Percentiles rank a stretch among this genome's conserved stretches.
Evolutionary conservation across 1,140 invertebrate species (phyloP).

Genomic region (Drosophila virilis): DNA sequence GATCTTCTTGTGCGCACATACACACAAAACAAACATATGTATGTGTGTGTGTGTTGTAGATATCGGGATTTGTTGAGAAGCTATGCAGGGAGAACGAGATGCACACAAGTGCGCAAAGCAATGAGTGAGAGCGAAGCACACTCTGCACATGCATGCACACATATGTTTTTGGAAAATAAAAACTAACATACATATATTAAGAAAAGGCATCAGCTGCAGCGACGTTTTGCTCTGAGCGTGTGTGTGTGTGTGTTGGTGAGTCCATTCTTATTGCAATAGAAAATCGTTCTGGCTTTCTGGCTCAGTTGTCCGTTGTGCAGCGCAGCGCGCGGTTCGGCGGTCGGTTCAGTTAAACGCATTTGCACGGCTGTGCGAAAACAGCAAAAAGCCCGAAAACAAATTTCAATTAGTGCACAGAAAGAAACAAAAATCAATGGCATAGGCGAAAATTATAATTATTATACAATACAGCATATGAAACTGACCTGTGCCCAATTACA

Average conservation of each 20-base stretch:
- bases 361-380: slow-evolving; percentile 25
- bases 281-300: slow-evolving; percentile 36
- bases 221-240: background rate
- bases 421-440: slow-evolving; percentile 50
- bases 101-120: no score
- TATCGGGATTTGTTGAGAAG: no score
- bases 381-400: slow-evolving; percentile 29
- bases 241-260: slow-evolving; percentile 32
- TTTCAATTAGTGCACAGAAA: slow-evolving; percentile 41
- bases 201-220: no score
- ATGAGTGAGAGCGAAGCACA: no score
- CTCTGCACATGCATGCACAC: no score
- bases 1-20: no score
- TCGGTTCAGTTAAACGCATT: slow-evolving; percentile 25
- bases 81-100: no score
- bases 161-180: no score
- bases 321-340: slow-evolving; percentile 48
- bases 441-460: slow-evolving; percentile 53
- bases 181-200: no score
- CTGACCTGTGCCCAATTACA: slow-evolving; percentile 54
- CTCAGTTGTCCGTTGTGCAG: slow-evolving; percentile 60
- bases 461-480: slow-evolving; percentile 53
- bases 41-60: no score
- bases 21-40: no score
- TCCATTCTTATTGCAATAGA: slow-evolving; percentile 54